Evolutionary conservation across 2,888 invertebrate genomes (phyloP), one percentile per base, ranked within the genome.

Genomic region (Leucophenga montana): DNA sequence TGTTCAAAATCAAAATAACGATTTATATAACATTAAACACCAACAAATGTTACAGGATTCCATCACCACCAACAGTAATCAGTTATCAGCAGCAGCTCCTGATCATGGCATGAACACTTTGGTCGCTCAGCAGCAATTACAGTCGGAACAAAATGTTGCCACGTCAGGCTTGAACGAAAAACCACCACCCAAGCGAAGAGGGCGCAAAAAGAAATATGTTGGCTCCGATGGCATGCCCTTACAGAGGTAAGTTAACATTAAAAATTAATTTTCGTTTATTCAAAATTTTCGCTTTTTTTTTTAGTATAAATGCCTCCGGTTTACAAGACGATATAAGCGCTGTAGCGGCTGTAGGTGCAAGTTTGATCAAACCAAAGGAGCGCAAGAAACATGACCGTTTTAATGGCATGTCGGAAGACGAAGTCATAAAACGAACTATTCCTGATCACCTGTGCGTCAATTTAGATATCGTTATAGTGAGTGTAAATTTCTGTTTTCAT

Each of bases 391-490:
- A 96, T 89, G 97, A 97, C 90, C 93, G 97, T 75, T 97, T 97
- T 90, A 96, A 97, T 91, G 97, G 97, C 73, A 95, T 98, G 95
- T 94, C 96, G 73, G 98, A 98, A 90, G 97, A 97, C 89, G 98
- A 98, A 91, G 97, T 98, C 61, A 93, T 95, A 72, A 95, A 96
- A 85, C 92, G 97, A 85, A 95, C 95, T 78, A 92, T 99, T 88
- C 98, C 98, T 73, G 98, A 99, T 91, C 97, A 98, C 90, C 92
- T 98, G 77, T 92, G 95, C 39, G 93, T 94, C 89, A 96, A 97
- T 91, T 93, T 98, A 89, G 98, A 99, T 92, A 97, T 98, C 90
- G 95, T 98, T 89, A 97, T 98, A 92, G 98, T 98, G 93, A 95
- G 97, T 95, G 91, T 90, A 92, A 90, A 91, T 91, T 67, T 67